Conservation (phyloP, 2,113 vertebrate species). For the Oplegnathus fasciatus region DNA sequence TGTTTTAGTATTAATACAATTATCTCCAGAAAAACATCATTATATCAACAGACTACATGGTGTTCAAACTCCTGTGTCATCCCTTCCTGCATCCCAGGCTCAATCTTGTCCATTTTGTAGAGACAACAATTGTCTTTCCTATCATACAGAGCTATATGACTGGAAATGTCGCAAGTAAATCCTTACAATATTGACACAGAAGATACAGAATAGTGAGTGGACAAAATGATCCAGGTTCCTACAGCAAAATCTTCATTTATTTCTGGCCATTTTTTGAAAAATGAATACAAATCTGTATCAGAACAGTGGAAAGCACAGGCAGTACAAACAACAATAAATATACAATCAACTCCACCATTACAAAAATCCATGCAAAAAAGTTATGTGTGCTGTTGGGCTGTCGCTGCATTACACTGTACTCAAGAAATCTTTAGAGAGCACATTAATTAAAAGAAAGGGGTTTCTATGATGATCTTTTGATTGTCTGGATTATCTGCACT, state of each 20-base stretch:
- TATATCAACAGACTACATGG: not conserved
- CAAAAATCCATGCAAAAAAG: not conserved
- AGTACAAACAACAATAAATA: not conserved
- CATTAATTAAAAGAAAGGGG: not conserved
- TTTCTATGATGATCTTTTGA: not conserved
- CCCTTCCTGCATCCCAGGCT: not conserved
- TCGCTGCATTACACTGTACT: not conserved
- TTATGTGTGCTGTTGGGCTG: not conserved
- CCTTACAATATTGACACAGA: not conserved
- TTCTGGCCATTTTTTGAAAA: not conserved
- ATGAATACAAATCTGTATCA: not conserved
- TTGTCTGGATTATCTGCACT: not conserved
- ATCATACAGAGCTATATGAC: not conserved
- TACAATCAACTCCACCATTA: not conserved
- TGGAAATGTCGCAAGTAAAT: not conserved
- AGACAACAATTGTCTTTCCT: not conserved
- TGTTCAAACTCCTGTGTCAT: not conserved
- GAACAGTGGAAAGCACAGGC: not conserved
- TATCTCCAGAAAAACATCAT: slow-evolving; percentile 31
- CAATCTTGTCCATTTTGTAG: not conserved
- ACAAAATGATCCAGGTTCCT: not conserved
- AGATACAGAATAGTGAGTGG: not conserved
- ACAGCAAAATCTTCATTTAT: not conserved
- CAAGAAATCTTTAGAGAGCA: not conserved
- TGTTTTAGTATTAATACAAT: slow-evolving; percentile 37